Conservation (phyloP, 2,888 invertebrate species). For the Blastobasis adustella region DNA sequence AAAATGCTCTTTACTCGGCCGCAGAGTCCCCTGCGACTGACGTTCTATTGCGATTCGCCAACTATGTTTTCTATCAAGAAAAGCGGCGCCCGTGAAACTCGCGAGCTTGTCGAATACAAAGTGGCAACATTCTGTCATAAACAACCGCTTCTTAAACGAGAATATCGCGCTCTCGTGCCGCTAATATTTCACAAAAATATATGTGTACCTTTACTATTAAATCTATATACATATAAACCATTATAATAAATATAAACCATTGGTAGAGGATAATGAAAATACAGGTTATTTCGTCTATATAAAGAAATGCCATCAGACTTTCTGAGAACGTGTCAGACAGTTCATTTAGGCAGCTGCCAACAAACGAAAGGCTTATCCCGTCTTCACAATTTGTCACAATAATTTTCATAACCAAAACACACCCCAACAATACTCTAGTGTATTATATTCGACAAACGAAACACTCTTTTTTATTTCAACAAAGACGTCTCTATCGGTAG, state of each 20-base stretch:
- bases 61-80: constrained; percentile 58
- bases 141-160: no score
- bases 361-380: constrained; percentile 56
- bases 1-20: constrained; percentile 69
- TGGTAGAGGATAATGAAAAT: no score
- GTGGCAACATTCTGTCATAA: constrained; percentile 7
- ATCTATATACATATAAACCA: no score
- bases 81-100: constrained; percentile 57
- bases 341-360: constrained; percentile 38
- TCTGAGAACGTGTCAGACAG: constrained; percentile 33
- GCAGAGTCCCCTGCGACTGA: constrained; percentile 61
- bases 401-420: constrained; percentile 68
- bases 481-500: constrained; percentile 69
- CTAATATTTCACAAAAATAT: no score
- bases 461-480: constrained; percentile 52
- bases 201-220: no score
- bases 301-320: constrained; percentile 25
- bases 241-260: no score
- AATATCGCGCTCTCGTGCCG: no score
- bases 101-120: constrained; percentile 29
- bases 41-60: constrained; percentile 66
- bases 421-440: constrained; percentile 44
- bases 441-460: constrained; percentile 56
- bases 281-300: neutral
- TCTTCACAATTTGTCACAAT: constrained; percentile 68